Percentiles rank a stretch among this genome's conserved stretches.
These are phyloP conservation scores for Gallinago solitaria DNA, from an alignment of 2,797 vertebrate species.

Conservation along the genomic window DNA sequence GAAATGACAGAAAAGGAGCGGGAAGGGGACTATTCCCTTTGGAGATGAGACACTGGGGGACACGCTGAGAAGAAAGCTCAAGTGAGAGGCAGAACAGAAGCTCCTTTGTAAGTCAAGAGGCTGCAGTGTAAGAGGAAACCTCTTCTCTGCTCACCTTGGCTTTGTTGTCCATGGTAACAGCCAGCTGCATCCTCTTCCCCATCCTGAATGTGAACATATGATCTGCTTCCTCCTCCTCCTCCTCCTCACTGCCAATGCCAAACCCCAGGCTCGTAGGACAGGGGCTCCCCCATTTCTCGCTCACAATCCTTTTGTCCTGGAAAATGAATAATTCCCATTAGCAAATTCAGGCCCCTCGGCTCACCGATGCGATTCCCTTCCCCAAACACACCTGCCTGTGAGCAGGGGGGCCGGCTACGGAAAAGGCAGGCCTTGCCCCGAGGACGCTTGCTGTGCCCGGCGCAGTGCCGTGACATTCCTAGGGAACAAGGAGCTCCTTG, in stretches of 20 bases:
- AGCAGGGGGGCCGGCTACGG: not conserved
- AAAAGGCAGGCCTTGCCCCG: not conserved
- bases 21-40: not conserved
- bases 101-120: not conserved
- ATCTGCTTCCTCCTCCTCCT: slow-evolving; percentile 72
- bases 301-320: slow-evolving; percentile 91
- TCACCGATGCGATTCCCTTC: not conserved
- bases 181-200: slow-evolving; percentile 89
- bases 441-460: not conserved
- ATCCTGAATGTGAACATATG: slow-evolving; percentile 75
- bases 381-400: slow-evolving; percentile 35
- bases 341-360: not conserved
- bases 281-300: slow-evolving; percentile 75
- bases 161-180: slow-evolving; percentile 90
- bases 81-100: not conserved
- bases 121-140: not conserved
- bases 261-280: slow-evolving; percentile 66
- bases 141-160: slow-evolving; percentile 76
- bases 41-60: not conserved
- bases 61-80: not conserved
- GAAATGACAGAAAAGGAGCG: not conserved
- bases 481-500: slow-evolving; percentile 39
- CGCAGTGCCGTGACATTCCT: not conserved
- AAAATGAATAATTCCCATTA: not conserved
- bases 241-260: slow-evolving; percentile 67